Evolutionary conservation across 2,113 vertebrate genomes (phyloP), one percentile per base, ranked within the genome.

Genomic region (Ptilonorhynchus violaceus): DNA sequence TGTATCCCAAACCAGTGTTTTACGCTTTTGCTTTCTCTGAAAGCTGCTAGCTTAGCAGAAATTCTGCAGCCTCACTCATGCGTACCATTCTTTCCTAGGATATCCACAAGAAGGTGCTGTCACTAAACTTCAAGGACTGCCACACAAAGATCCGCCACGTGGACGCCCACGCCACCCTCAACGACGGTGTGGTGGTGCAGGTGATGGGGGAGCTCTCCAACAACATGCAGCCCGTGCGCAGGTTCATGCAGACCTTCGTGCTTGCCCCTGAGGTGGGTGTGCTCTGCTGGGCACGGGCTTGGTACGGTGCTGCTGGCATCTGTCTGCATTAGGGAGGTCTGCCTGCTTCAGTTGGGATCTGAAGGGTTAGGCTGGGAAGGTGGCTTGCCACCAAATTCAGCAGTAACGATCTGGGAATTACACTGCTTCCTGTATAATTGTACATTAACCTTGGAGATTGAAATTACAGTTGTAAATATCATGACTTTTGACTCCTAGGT

Each of bases 121-220:
- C 99, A 9, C 97, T 99, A 91, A 99, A 99, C 94, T 99, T 99
- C 96, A 99, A 99, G 33, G 99, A 99, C 11, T 99, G 99, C 89
- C 99, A 99, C 97, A 99, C 99, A 1, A 99, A 99, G 98, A 99
- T 99, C 88, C 97, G 99, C 5, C 99, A 99, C 3, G 99, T 99
- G 89, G 99, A 99, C 25, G 99, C 99, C 37, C 99, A 99, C 13
- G 99, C 99, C 69, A 99, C 99, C 9, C 98, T 99, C 55, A 99
- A 99, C 1, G 99, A 99, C 23, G 99, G 99, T 0, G 99, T 99
- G 83, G 99, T 99, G 83, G 99, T 99, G 55, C 99, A 99, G 97
- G 99, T 99, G 96, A 99, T 99, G 99, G 99, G 99, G 5, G 98
- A 99, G 96, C 98, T 99, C 41, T 99, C 99, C 63, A 99, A 99